Evolutionary conservation across 2,113 vertebrate species (phyloP).

Genomic region (Gasterosteus aculeatus): DNA sequence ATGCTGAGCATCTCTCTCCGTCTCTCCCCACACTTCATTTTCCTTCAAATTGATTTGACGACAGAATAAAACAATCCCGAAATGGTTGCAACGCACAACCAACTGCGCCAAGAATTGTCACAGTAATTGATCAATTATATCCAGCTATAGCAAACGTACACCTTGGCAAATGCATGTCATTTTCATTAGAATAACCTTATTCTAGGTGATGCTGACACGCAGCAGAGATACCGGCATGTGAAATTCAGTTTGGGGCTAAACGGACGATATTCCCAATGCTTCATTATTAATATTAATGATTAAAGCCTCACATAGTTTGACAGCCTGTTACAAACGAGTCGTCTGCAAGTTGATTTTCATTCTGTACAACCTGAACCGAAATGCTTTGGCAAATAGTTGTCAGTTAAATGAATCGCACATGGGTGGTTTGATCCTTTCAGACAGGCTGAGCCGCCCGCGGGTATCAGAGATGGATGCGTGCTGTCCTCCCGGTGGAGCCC

Average conservation of each 20-base stretch:
- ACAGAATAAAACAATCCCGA: conserved; percentile 15
- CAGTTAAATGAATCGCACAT: not conserved
- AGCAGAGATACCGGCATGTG: conserved; percentile 25
- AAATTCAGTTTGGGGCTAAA: not conserved
- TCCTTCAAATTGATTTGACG: conserved; percentile 23
- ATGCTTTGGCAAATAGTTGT: not conserved
- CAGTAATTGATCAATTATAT: not conserved
- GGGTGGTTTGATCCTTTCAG: not conserved
- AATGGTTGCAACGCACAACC: conserved; percentile 20
- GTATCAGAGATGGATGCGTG: conserved; percentile 41
- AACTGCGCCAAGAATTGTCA: conserved; percentile 25
- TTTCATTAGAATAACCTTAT: conserved; percentile 2
- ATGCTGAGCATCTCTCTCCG: not conserved
- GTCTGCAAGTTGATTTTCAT: not conserved
- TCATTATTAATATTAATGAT: not conserved
- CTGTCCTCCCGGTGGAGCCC: conserved; percentile 28
- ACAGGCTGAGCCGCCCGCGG: not conserved
- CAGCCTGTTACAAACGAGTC: not conserved
- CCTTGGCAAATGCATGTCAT: conserved; percentile 20
- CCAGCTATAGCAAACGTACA: not conserved
- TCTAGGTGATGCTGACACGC: conserved; percentile 25
- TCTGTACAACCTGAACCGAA: not conserved
- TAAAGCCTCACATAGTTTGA: conserved; percentile 4
- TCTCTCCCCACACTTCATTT: conserved; percentile 52
- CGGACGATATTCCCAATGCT: not conserved